Percentiles rank a stretch among this genome's conserved stretches.
Evolutionary conservation across 2,113 vertebrate genomes (phyloP).

Genomic region (Phyllostomus hastatus): DNA sequence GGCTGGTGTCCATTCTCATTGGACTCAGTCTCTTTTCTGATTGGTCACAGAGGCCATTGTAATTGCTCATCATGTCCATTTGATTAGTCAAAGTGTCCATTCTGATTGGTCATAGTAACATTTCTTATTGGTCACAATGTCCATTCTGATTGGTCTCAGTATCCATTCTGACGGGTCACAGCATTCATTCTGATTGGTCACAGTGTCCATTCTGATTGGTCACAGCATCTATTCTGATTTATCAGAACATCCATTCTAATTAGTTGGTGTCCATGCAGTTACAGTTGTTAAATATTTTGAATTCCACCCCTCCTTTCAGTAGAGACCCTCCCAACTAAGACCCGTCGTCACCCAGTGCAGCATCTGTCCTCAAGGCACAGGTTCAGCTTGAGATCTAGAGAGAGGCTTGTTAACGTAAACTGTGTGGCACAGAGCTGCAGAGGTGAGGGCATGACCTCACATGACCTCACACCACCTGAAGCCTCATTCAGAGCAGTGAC

Average conservation of each 20-base stretch:
- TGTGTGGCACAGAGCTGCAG: background rate
- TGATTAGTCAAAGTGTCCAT: background rate
- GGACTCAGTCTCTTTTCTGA: background rate
- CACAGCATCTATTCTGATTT: background rate
- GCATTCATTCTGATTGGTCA: background rate
- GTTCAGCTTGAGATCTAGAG: background rate
- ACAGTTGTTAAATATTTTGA: slow-evolving; percentile 6
- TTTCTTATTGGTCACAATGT: background rate
- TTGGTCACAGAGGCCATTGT: background rate
- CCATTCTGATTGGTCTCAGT: background rate
- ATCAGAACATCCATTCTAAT: background rate
- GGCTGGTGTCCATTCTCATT: background rate
- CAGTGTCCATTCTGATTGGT: background rate
- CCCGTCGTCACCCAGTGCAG: background rate
- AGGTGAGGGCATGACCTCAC: background rate
- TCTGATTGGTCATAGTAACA: background rate
- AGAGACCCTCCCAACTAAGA: background rate
- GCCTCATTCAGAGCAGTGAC: background rate
- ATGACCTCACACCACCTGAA: background rate
- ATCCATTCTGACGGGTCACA: background rate
- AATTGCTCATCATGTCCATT: background rate
- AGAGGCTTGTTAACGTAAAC: background rate
- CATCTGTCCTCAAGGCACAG: background rate
- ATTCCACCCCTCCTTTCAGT: background rate
- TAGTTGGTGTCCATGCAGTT: background rate